A percentile compares a stretch with the other conserved stretches of the same genome.
Conservation (phyloP, 2,113 vertebrate genomes). For the Cygnus atratus region DNA sequence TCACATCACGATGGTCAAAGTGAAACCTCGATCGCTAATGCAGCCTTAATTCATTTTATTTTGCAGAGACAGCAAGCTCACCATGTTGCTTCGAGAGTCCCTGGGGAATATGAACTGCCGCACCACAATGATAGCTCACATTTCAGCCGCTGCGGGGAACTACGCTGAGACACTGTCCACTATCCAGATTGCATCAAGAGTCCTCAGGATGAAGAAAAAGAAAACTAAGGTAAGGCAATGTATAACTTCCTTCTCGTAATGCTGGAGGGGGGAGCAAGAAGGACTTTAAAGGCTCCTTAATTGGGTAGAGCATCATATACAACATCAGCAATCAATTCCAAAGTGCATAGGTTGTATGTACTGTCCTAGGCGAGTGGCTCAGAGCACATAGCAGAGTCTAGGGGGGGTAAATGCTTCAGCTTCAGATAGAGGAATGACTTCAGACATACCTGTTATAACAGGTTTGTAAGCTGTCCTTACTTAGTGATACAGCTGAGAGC, state of each 20-base stretch:
- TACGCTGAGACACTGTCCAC: conserved; percentile 95
- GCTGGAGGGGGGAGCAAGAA: background rate
- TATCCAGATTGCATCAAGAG: conserved; percentile 94
- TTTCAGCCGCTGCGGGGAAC: conserved; percentile 89
- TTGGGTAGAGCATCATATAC: background rate
- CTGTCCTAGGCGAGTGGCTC: background rate
- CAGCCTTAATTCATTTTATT: conserved; percentile 73
- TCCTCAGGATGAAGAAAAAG: conserved; percentile 99
- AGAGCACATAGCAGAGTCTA: background rate
- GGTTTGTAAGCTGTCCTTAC: conserved; percentile 15
- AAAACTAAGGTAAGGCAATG: conserved; percentile 90
- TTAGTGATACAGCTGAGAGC: background rate
- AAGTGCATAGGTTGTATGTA: background rate
- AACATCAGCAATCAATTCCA: background rate
- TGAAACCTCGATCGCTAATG: conserved; percentile 66
- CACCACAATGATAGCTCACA: conserved; percentile 98
- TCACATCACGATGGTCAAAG: conserved; percentile 45
- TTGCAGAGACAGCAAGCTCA: conserved; percentile 97
- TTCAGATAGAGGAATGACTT: background rate
- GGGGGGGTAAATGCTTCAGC: background rate
- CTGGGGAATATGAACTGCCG: conserved; percentile 99
- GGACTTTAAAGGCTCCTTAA: background rate
- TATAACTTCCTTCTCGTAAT: background rate
- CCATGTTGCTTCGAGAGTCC: conserved; percentile 98
- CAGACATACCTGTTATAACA: background rate